These are phyloP conservation scores for Procambarus clarkii DNA, from an alignment of 1,140 invertebrate genomes.

Conservation along the genomic window DNA sequence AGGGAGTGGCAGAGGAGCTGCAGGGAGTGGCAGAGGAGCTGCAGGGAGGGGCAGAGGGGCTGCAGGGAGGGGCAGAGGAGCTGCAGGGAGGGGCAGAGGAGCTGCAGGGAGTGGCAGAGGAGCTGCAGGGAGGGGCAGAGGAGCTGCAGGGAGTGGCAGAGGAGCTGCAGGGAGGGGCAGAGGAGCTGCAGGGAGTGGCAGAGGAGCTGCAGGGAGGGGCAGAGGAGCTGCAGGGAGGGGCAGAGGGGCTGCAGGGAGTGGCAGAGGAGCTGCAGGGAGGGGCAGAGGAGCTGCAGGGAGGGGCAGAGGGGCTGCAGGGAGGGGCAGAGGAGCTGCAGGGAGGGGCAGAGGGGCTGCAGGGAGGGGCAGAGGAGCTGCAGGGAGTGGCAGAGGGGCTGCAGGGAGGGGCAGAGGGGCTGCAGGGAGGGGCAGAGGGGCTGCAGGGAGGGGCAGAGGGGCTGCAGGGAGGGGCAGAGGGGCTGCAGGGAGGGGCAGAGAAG, in stretches of 20 bases:
- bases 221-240: background rate
- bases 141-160: no score
- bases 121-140: background rate
- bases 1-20: background rate
- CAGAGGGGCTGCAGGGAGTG: background rate
- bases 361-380: no score
- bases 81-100: background rate
- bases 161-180: no score
- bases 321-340: background rate
- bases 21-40: background rate
- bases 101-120: background rate
- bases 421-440: no score
- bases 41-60: no score
- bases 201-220: background rate
- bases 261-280: background rate
- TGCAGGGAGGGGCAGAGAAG: no score
- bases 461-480: no score
- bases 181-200: background rate
- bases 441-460: no score
- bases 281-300: background rate
- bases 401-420: no score
- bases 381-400: background rate
- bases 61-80: constrained; percentile 5
- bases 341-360: no score
- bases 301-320: background rate